A percentile compares a stretch with the other conserved stretches of the same genome.
phyloP scores from a whole-genome alignment of 53 echinoderm and acorn worm species.

The Echinometra lucunter region DNA sequence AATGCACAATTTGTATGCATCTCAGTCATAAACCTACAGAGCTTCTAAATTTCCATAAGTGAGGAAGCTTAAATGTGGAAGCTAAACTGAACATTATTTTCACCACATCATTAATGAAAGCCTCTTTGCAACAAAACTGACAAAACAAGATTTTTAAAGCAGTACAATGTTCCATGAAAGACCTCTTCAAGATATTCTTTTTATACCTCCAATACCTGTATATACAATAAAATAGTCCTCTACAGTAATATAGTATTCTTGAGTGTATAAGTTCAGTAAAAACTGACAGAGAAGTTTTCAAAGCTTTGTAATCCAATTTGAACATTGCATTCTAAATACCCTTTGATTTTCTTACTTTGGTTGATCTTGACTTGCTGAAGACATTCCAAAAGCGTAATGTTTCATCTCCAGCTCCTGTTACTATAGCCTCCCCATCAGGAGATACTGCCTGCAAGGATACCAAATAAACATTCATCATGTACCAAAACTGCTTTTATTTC shows the following conservation, averaged over 20 bases:
- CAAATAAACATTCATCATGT: background rate
- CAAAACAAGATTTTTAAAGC: background rate
- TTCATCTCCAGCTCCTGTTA: conserved; percentile 98
- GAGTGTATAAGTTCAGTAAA: background rate
- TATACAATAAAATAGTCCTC: background rate
- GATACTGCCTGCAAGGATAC: conserved; percentile 89
- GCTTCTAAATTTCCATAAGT: background rate
- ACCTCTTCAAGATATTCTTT: background rate
- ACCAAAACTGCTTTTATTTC: too few species aligned
- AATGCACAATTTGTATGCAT: background rate
- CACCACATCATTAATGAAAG: too few species aligned
- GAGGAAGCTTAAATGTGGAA: background rate
- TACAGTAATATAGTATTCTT: background rate
- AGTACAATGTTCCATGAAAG: background rate
- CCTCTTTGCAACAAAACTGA: background rate
- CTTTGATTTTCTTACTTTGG: conserved; percentile 77
- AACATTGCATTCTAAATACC: background rate
- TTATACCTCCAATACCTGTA: background rate
- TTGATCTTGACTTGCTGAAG: conserved; percentile 98
- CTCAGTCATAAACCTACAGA: too few species aligned
- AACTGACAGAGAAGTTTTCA: background rate
- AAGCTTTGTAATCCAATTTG: background rate
- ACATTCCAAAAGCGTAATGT: conserved; percentile 99
- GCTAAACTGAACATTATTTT: too few species aligned
- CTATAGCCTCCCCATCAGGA: conserved; percentile 99